A percentile compares a stretch with the other conserved stretches of the same genome.
Evolutionary conservation across 1,140 invertebrate species (phyloP).

Genomic region (Asbolus verrucosus): DNA sequence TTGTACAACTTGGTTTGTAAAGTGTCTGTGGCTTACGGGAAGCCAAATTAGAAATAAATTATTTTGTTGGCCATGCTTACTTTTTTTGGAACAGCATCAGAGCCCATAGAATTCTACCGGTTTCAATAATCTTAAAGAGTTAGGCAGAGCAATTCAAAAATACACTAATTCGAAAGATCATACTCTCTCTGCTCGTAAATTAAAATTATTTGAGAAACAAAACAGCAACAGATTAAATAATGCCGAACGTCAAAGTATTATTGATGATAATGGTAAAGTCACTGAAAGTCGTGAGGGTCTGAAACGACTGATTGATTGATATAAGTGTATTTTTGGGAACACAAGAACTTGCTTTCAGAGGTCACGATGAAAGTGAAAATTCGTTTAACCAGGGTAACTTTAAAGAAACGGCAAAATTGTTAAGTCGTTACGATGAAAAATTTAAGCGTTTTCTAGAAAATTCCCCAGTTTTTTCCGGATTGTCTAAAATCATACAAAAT

Average conservation of each 20-base stretch:
- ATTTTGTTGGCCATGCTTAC: slow-evolving; percentile 7
- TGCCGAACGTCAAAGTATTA: no score
- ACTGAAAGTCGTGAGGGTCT: not conserved
- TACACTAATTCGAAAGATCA: no score
- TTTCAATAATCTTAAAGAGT: slow-evolving; percentile 6
- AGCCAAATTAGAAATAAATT: not conserved
- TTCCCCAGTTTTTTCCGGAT: no score
- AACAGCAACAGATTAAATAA: no score
- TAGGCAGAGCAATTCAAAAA: not conserved
- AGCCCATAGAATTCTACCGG: not conserved
- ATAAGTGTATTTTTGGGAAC: slow-evolving; percentile 9
- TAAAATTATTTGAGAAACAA: no score
- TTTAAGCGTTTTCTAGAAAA: no score
- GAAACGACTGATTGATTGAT: slow-evolving; percentile 14
- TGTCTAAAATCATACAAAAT: no score
- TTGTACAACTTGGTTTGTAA: no score
- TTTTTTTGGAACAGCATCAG: no score
- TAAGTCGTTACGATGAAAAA: slow-evolving; percentile 1
- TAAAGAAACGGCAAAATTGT: slow-evolving; percentile 10
- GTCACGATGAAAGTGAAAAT: slow-evolving; percentile 3
- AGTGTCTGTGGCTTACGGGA: no score
- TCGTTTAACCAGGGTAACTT: slow-evolving; percentile 23
- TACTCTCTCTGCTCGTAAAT: no score
- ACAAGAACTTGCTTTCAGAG: slow-evolving; percentile 35
- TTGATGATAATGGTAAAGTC: slow-evolving; percentile 2